These are phyloP conservation scores for Karalla daura DNA, from an alignment of 2,797 vertebrate genomes.

Conservation along the genomic window DNA sequence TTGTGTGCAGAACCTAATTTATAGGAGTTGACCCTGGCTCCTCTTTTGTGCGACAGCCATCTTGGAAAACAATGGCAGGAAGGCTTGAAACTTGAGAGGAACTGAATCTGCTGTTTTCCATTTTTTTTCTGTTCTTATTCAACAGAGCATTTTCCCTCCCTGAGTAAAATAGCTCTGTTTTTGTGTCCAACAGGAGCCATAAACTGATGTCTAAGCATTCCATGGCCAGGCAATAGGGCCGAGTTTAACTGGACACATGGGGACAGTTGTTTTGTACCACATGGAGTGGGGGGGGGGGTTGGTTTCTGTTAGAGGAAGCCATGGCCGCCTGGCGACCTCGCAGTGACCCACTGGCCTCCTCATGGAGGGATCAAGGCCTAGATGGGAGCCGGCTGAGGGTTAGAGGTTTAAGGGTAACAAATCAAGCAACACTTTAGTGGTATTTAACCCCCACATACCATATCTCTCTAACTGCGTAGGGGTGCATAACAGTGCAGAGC, in stretches of 20 bases:
- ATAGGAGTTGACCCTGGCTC: slow-evolving; percentile 91
- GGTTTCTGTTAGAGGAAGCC: slow-evolving; percentile 81
- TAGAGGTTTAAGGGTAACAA: slow-evolving; percentile 86
- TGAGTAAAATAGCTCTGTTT: slow-evolving; percentile 89
- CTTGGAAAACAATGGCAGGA: slow-evolving; percentile 88
- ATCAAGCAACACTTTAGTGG: slow-evolving; percentile 84
- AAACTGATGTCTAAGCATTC: slow-evolving; percentile 86
- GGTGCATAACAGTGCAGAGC: slow-evolving; percentile 41
- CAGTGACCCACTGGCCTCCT: slow-evolving; percentile 82
- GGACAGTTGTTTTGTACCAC: slow-evolving; percentile 87
- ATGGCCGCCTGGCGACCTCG: slow-evolving; percentile 84
- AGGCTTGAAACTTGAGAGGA: slow-evolving; percentile 87
- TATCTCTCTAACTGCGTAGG: slow-evolving; percentile 60
- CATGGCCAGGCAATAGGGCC: slow-evolving; percentile 84
- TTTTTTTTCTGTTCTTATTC: slow-evolving; percentile 82
- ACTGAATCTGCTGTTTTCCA: slow-evolving; percentile 91
- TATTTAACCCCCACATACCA: slow-evolving; percentile 78
- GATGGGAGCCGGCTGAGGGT: slow-evolving; percentile 82
- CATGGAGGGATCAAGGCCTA: slow-evolving; percentile 79
- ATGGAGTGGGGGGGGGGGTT: slow-evolving; percentile 71
- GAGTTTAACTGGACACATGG: slow-evolving; percentile 88
- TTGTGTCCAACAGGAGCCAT: slow-evolving; percentile 85
- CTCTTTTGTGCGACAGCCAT: slow-evolving; percentile 92
- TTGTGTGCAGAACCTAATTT: slow-evolving; percentile 92
- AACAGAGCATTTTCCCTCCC: slow-evolving; percentile 87